A percentile compares a stretch with the other conserved stretches of the same genome.
phyloP scores from a whole-genome alignment of 2,797 vertebrate species.

The Luscinia megarhynchos region DNA sequence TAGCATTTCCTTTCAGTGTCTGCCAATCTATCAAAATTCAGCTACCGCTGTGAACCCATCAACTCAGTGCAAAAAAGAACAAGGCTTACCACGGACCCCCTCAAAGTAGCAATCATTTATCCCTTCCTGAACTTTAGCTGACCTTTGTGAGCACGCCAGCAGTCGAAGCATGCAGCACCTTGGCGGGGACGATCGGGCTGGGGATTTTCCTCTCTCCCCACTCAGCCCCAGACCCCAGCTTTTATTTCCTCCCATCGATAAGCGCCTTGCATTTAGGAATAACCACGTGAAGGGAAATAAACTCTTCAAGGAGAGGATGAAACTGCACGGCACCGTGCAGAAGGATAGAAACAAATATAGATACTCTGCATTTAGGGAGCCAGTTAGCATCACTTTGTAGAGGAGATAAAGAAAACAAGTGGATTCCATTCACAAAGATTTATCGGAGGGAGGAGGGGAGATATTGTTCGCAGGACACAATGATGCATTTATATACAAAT shows the following conservation, averaged over 20 bases:
- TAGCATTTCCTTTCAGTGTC: constrained; percentile 91
- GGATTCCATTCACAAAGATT: constrained; percentile 35
- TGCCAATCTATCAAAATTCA: constrained; percentile 97
- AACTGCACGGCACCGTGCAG: background rate
- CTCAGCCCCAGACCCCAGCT: background rate
- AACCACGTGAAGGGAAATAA: background rate
- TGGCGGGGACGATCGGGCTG: constrained; percentile 49
- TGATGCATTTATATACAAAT: constrained; percentile 47
- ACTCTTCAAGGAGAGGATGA: background rate
- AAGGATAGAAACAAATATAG: constrained; percentile 32
- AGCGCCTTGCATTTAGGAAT: background rate
- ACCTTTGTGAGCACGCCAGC: constrained; percentile 86
- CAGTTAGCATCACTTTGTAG: constrained; percentile 25
- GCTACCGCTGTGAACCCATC: constrained; percentile 91
- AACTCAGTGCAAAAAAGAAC: constrained; percentile 87
- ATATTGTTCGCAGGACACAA: constrained; percentile 11
- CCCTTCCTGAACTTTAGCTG: constrained; percentile 90
- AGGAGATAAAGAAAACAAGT: constrained; percentile 55
- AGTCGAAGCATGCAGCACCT: constrained; percentile 82
- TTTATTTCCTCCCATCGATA: background rate
- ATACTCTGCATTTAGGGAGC: constrained; percentile 46
- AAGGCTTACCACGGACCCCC: constrained; percentile 88
- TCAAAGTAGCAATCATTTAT: constrained; percentile 89
- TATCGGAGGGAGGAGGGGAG: constrained; percentile 13
- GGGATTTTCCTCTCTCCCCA: background rate